Percentiles rank a stretch among this genome's conserved stretches.
phyloP scores from a whole-genome alignment of 2,888 invertebrate genomes.

The Gortyna flavago region DNA sequence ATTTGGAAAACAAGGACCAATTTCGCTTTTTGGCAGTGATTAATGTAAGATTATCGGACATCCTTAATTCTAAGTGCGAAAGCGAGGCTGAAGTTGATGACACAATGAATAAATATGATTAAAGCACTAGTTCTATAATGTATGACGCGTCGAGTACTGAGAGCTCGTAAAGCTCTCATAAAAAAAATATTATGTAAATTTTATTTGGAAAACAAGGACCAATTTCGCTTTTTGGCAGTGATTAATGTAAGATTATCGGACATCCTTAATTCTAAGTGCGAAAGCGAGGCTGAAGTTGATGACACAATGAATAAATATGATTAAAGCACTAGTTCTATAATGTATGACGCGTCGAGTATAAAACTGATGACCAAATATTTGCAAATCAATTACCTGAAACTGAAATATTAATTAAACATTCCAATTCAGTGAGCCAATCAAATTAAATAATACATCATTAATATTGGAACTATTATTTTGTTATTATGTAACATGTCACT shows the following conservation, averaged over 20 bases:
- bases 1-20: not conserved
- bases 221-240: not conserved
- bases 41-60: not conserved
- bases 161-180: too few species aligned
- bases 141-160: not conserved
- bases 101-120: not conserved
- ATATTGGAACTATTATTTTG: slow-evolving; percentile 22
- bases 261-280: not conserved
- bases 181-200: too few species aligned
- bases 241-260: not conserved
- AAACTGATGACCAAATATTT: not conserved
- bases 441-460: slow-evolving; percentile 23
- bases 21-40: not conserved
- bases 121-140: too few species aligned
- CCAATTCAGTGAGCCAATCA: slow-evolving; percentile 5
- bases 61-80: not conserved
- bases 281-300: not conserved
- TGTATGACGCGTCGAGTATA: not conserved
- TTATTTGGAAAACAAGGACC: not conserved
- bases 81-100: not conserved
- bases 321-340: too few species aligned
- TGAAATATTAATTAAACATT: slow-evolving; percentile 23
- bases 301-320: not conserved
- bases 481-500: slow-evolving; percentile 12
- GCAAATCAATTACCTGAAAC: slow-evolving; percentile 18